Conservation (phyloP, 1,140 invertebrate genomes). For the Cherax destructor region DNA sequence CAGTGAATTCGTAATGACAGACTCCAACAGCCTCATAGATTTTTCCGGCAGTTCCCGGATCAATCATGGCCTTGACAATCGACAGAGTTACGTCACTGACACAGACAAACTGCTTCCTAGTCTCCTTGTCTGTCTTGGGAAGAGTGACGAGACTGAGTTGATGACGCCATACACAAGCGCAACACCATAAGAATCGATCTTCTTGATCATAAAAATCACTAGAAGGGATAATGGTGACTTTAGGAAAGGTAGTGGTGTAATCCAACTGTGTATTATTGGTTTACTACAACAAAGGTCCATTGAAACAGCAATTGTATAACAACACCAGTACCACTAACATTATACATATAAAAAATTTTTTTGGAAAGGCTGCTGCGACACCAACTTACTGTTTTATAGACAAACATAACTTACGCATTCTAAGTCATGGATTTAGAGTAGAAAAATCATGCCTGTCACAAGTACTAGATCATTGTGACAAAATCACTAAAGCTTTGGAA, state of each 20-base stretch:
- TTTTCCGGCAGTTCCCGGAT: conserved; percentile 87
- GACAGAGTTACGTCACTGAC: conserved; percentile 93
- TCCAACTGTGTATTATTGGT: too few species aligned
- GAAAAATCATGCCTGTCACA: conserved; percentile 79
- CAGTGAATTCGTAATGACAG: conserved; percentile 85
- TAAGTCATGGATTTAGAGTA: too few species aligned
- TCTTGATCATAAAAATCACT: conserved; percentile 90
- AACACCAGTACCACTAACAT: too few species aligned
- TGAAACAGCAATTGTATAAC: too few species aligned
- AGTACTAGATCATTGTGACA: conserved; percentile 84
- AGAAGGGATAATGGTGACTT: conserved; percentile 94
- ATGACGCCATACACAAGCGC: conserved; percentile 74
- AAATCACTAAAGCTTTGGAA: too few species aligned
- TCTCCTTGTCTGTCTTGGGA: conserved; percentile 89
- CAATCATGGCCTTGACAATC: conserved; percentile 86
- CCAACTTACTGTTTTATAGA: too few species aligned
- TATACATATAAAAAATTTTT: too few species aligned
- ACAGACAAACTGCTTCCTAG: conserved; percentile 93
- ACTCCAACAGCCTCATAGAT: conserved; percentile 92
- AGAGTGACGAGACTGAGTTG: conserved; percentile 81
- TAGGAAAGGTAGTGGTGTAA: conserved; percentile 88
- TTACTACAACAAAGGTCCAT: too few species aligned
- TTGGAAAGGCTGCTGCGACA: too few species aligned
- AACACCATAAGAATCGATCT: conserved; percentile 72
- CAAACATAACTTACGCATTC: too few species aligned